A percentile compares a stretch with the other conserved stretches of the same genome.
These are phyloP conservation scores for Chloroceryle inda DNA, from an alignment of 2,797 vertebrate species.

Conservation along the genomic window DNA sequence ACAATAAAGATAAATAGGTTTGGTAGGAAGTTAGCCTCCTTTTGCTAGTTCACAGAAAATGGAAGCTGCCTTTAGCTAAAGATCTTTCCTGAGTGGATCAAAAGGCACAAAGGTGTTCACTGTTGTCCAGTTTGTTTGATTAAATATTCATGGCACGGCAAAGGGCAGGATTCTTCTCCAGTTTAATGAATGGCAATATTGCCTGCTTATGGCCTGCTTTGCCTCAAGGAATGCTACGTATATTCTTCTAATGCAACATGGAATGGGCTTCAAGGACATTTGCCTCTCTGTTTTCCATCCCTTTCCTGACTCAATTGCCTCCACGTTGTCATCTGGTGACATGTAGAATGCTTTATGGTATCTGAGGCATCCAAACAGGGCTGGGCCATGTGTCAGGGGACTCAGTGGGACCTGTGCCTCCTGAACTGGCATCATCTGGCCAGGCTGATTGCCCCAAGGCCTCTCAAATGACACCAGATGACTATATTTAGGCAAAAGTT, in stretches of 20 bases:
- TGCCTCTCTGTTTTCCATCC: background rate
- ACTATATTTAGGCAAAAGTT: background rate
- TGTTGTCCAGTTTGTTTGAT: background rate
- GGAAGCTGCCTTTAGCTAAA: background rate
- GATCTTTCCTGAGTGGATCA: background rate
- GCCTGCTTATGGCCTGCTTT: background rate
- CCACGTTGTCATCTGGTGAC: background rate
- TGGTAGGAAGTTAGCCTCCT: background rate
- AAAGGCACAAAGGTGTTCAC: background rate
- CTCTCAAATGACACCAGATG: background rate
- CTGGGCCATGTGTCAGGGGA: background rate
- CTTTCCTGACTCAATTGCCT: background rate
- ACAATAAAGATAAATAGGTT: background rate
- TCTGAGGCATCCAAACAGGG: background rate
- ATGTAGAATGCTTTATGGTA: background rate
- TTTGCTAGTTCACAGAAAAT: background rate
- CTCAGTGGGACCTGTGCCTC: background rate
- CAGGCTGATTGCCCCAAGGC: background rate
- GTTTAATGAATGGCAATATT: background rate
- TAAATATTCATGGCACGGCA: background rate
- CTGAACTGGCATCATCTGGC: background rate
- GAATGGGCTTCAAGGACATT: background rate
- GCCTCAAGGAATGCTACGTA: background rate
- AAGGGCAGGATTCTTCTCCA: background rate
- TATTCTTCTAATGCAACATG: background rate